phyloP scores from a whole-genome alignment of 2,113 vertebrate genomes.

The Prochilodus magdalenae region DNA sequence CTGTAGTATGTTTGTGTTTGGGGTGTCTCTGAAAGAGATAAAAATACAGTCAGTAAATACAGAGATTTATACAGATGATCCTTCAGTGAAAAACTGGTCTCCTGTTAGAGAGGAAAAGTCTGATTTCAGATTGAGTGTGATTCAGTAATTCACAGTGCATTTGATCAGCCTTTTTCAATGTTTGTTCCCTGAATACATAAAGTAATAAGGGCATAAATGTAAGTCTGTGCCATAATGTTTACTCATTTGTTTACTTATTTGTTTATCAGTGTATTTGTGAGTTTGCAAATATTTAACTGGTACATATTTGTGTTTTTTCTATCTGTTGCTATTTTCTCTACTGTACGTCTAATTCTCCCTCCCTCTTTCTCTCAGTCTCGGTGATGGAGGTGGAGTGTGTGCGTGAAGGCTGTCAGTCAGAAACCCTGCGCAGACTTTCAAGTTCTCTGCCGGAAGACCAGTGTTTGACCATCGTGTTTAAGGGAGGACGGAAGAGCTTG shows the following conservation, averaged over 20 bases:
- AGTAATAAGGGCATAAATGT: neutral
- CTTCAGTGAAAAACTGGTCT: neutral
- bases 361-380: conserved; percentile 77
- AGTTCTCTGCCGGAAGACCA: conserved; percentile 73
- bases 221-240: neutral
- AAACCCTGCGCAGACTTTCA: conserved; percentile 78
- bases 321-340: neutral
- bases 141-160: conserved; percentile 11
- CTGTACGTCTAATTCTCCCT: neutral
- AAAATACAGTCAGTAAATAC: neutral
- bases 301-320: neutral
- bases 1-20: conserved; percentile 20
- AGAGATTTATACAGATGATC: neutral
- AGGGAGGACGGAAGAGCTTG: conserved; percentile 85
- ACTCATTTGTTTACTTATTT: neutral
- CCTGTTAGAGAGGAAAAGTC: neutral
- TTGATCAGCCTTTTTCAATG: neutral
- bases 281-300: neutral
- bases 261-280: conserved; percentile 4
- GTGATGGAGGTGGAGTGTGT: conserved; percentile 87
- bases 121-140: neutral
- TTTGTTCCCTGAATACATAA: neutral
- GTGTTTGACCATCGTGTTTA: conserved; percentile 90
- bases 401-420: conserved; percentile 88
- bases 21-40: neutral